These are phyloP conservation scores for Nanorana parkeri DNA, from an alignment of 2,113 vertebrate species.

Conservation along the genomic window DNA sequence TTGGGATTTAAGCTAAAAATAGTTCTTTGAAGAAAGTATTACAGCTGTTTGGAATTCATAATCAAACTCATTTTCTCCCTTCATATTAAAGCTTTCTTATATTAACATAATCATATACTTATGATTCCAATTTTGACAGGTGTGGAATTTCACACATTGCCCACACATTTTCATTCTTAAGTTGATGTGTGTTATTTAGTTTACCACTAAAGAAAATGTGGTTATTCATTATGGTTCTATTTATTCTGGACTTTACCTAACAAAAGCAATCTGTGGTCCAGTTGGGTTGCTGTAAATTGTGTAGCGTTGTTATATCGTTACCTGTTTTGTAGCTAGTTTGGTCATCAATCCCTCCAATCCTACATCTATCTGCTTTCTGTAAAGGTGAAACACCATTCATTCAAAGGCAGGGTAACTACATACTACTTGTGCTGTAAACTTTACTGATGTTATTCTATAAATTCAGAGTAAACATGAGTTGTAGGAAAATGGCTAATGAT, in stretches of 20 bases:
- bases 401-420: no score
- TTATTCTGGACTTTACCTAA: slow-evolving; percentile 13
- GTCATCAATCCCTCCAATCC: no score
- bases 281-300: neutral
- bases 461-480: no score
- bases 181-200: neutral
- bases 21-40: neutral
- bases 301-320: no score
- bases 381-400: no score
- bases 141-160: slow-evolving; percentile 45
- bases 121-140: slow-evolving; percentile 32
- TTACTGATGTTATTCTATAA: no score
- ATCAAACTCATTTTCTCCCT: slow-evolving; percentile 1
- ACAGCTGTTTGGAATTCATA: slow-evolving; percentile 2
- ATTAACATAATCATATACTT: slow-evolving; percentile 52
- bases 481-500: no score
- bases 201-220: slow-evolving; percentile 35
- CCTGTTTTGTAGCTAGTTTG: no score
- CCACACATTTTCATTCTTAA: neutral
- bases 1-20: slow-evolving; percentile 13
- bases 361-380: no score
- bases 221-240: slow-evolving; percentile 32
- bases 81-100: slow-evolving; percentile 24
- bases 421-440: no score
- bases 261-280: neutral